Evolutionary conservation across 2,888 invertebrate genomes (phyloP).

Genomic region (Diploptera punctata): DNA sequence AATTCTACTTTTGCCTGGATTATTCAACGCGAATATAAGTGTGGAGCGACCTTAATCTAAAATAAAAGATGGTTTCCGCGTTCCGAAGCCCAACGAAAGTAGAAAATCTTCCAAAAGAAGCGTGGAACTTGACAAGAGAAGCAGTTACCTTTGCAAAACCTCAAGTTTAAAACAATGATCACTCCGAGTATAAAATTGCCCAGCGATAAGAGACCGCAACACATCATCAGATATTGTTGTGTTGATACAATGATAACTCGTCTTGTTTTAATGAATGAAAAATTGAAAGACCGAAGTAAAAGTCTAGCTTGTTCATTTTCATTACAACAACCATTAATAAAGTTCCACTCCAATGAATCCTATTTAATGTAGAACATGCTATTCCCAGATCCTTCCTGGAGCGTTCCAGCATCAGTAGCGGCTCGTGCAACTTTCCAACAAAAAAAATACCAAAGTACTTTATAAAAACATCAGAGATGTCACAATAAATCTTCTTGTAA

Average conservation of each 20-base stretch:
- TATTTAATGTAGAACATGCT: not conserved
- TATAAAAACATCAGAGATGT: too few species aligned
- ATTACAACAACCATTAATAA: not conserved
- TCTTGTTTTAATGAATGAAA: not conserved
- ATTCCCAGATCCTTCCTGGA: conserved; percentile 10
- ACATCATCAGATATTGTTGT: not conserved
- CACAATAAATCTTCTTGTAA: too few species aligned
- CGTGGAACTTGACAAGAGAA: not conserved
- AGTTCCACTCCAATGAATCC: not conserved
- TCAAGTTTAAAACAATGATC: not conserved
- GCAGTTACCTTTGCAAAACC: not conserved
- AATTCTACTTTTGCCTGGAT: too few species aligned
- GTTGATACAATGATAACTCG: too few species aligned
- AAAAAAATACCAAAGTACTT: too few species aligned
- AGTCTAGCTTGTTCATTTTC: conserved; percentile 5
- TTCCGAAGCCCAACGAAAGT: not conserved
- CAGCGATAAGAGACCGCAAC: not conserved
- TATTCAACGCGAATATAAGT: too few species aligned
- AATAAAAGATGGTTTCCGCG: not conserved
- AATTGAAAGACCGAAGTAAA: not conserved
- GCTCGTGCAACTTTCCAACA: not conserved
- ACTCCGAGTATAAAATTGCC: not conserved
- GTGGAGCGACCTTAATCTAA: not conserved
- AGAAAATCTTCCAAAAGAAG: not conserved
- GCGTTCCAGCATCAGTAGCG: not conserved